Percentiles rank a stretch among this genome's conserved stretches.
Conservation (phyloP, 1,140 invertebrate species). For the Ooceraea biroi region DNA sequence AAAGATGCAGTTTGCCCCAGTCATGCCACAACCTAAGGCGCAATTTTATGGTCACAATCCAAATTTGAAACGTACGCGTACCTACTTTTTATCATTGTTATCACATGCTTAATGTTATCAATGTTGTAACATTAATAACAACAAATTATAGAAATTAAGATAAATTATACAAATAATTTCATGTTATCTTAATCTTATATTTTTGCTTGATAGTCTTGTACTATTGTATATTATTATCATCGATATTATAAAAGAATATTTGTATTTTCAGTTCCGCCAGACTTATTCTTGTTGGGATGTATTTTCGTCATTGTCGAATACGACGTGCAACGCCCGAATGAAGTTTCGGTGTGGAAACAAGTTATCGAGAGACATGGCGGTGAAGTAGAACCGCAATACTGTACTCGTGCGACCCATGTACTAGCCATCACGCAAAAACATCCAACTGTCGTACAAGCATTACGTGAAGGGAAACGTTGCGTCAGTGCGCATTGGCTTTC, state of each 20-base stretch:
- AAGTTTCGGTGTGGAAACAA: slow-evolving; percentile 91
- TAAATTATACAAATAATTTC: slow-evolving; percentile 21
- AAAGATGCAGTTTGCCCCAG: slow-evolving; percentile 85
- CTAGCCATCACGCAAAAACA: slow-evolving; percentile 96
- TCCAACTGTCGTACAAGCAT: slow-evolving; percentile 93
- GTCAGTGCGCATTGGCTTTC: slow-evolving; percentile 98
- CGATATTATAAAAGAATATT: slow-evolving; percentile 41
- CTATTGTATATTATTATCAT: neutral
- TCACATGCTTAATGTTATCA: too few species aligned
- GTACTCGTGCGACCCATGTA: slow-evolving; percentile 95
- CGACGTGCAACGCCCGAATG: slow-evolving; percentile 88
- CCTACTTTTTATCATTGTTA: slow-evolving; percentile 1
- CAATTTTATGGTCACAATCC: slow-evolving; percentile 95
- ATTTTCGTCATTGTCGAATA: slow-evolving; percentile 95
- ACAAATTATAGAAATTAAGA: neutral
- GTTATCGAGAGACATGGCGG: slow-evolving; percentile 95
- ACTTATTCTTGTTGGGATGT: slow-evolving; percentile 96
- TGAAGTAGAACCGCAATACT: slow-evolving; percentile 94
- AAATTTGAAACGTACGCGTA: slow-evolving; percentile 90
- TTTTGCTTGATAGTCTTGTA: neutral
- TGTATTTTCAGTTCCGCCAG: slow-evolving; percentile 91
- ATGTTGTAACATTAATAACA: neutral
- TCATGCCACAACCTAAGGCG: slow-evolving; percentile 88
- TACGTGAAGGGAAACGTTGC: slow-evolving; percentile 91
- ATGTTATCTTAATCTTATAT: neutral